Percentiles rank a stretch among this genome's conserved stretches.
Conservation (phyloP, 2,113 vertebrate species). For the Mobula birostris region DNA sequence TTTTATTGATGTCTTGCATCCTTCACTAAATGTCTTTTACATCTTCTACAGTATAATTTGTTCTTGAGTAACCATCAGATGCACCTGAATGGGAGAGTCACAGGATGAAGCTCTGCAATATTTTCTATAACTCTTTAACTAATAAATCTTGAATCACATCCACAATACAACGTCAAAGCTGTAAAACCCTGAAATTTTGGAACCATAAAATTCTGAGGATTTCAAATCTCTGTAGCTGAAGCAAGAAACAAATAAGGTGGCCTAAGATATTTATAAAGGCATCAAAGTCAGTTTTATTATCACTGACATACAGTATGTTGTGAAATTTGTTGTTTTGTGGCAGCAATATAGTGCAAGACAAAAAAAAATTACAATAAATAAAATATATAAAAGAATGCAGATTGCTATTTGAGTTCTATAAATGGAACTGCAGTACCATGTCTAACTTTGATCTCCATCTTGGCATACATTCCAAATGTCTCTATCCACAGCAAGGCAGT, state of each 20-base stretch:
- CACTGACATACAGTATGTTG: too few species aligned
- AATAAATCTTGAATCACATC: neutral
- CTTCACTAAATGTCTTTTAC: neutral
- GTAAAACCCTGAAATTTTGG: neutral
- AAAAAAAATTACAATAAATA: too few species aligned
- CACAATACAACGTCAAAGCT: neutral
- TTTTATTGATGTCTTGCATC: neutral
- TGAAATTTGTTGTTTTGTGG: too few species aligned
- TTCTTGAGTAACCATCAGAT: neutral
- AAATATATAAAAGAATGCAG: neutral
- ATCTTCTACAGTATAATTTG: neutral
- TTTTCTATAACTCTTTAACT: neutral
- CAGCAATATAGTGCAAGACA: too few species aligned
- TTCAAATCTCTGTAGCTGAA: neutral
- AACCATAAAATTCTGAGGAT: neutral
- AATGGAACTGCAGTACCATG: neutral
- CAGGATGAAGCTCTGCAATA: neutral
- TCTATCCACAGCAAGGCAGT: too few species aligned
- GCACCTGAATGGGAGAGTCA: too few species aligned
- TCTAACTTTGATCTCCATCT: neutral
- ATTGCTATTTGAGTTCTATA: neutral
- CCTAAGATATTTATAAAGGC: neutral
- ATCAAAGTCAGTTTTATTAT: too few species aligned
- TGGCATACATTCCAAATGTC: too few species aligned
- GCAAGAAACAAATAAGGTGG: neutral